Base-by-base conservation (phyloP, 1,140 invertebrate genomes). In the Aculops lycopersici region DNA sequence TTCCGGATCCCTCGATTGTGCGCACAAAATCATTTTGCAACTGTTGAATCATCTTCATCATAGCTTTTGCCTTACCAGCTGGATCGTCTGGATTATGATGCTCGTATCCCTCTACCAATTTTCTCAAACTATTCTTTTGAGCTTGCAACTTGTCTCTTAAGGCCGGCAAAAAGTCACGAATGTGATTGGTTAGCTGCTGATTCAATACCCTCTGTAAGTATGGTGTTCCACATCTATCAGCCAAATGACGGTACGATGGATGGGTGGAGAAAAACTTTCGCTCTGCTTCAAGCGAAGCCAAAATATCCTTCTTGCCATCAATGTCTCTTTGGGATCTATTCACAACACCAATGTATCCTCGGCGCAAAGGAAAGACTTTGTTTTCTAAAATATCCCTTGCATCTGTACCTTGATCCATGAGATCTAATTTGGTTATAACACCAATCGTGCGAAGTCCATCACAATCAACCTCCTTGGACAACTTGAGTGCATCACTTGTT, bases 131-230 rank as follows among this genome's bases (percentile, higher is more conserved):
- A 16, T 90, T 64, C 51, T 80, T 61, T 59, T 94, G 86, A 57
- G 86, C 84, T 61, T 94, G 88, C 45, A 98, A 62, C 58, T 80
- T 83, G 54, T 95, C 90, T 17, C 88, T 64, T 37, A 98, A 64
- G 12, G 75, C 72, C 31, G 90, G 90, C 48, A 98, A 63, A 20
- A 83, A 92, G 52, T 97, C 88, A 45, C 86, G 65, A 52, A 98
- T 98, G 59, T 98, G 90, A 64, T 97, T 97, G 31, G 90, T 97
- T 20, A 98, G 65, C 57, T 97, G 90, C 55, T 94, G 83, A 64
- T 97, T 98, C 12, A 98, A 64, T 35, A 90, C 73, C 48, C 84
- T 69, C 60, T 98, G 86, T 42, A 98, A 65, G 61, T 86, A 90
- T 1, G 84, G 80, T 14, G 90, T 95, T 38, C 92, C 92, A 53